phyloP scores from a whole-genome alignment of 2,797 vertebrate species.

The Urophycis tenuis region DNA sequence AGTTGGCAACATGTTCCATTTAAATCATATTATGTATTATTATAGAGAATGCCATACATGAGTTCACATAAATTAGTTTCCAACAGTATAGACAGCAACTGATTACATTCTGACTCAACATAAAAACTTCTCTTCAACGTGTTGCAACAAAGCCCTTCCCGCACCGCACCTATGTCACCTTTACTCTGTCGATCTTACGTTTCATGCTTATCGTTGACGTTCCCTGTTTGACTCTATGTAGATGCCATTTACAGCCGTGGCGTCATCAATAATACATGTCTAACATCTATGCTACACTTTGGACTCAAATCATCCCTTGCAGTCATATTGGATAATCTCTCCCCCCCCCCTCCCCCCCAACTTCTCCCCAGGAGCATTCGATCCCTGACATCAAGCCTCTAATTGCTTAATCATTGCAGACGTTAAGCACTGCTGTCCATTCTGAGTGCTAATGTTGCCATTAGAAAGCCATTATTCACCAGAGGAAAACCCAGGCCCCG shows the following conservation, averaged over 20 bases:
- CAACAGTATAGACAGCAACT: background rate
- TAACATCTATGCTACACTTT: background rate
- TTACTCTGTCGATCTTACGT: background rate
- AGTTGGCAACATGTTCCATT: background rate
- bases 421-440: conserved; percentile 50
- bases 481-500: conserved; percentile 34
- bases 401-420: conserved; percentile 49
- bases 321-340: background rate
- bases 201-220: background rate
- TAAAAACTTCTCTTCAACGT: background rate
- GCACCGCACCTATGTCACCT: no score
- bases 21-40: background rate
- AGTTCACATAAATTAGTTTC: background rate
- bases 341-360: background rate
- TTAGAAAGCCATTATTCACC: conserved; percentile 61
- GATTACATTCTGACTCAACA: background rate
- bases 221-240: background rate
- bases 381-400: conserved; percentile 46
- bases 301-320: background rate
- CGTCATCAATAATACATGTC: background rate
- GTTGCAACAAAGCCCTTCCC: no score
- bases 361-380: background rate
- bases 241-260: background rate
- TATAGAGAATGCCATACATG: background rate
- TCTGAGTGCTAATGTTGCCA: conserved; percentile 61